phyloP scores from a whole-genome alignment of 2,113 vertebrate genomes.

The Chaetorhynchus papuensis region DNA sequence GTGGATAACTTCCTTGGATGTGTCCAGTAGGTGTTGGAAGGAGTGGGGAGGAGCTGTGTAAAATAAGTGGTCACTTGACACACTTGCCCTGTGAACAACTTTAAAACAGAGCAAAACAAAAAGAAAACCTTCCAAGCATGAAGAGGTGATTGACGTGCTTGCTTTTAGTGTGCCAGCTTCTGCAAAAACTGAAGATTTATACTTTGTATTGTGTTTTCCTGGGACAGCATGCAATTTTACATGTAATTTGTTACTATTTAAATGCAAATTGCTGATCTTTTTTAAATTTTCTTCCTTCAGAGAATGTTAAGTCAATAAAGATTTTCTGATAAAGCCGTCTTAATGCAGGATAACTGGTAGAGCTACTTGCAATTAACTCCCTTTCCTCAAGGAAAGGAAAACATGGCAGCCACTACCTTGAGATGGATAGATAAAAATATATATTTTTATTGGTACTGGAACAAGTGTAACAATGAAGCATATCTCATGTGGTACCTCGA shows the following conservation, averaged over 20 bases:
- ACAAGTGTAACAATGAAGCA: background rate
- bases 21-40: background rate
- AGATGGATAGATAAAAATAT: background rate
- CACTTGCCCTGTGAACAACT: background rate
- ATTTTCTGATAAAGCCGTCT: background rate
- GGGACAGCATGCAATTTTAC: background rate
- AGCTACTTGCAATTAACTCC: background rate
- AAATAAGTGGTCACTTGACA: background rate
- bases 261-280: background rate
- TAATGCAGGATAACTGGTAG: background rate
- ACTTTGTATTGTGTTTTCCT: background rate
- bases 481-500: background rate
- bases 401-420: background rate
- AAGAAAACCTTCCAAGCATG: background rate
- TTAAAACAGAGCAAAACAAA: background rate
- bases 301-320: background rate
- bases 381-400: background rate
- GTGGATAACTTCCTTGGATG: background rate
- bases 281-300: background rate
- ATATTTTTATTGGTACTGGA: background rate
- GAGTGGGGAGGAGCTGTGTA: background rate
- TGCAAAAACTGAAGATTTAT: background rate
- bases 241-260: slow-evolving; percentile 10
- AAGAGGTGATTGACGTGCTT: background rate
- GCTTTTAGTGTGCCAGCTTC: background rate